Evolutionary conservation across 1,140 invertebrate species (phyloP).

Genomic region (Oscheius sp.): DNA sequence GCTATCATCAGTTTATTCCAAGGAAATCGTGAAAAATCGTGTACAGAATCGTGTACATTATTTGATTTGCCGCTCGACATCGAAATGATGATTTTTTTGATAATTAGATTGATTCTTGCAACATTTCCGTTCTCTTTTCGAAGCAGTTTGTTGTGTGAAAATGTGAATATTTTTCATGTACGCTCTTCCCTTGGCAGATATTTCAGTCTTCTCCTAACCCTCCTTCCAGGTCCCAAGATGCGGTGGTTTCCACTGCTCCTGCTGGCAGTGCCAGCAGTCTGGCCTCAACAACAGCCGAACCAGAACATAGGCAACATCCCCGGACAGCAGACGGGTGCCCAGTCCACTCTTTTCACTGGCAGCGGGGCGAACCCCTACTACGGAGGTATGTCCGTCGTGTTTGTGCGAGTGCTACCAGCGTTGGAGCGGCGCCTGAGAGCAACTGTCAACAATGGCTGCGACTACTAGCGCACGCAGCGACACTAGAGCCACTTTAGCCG

Average conservation of each 20-base stretch:
- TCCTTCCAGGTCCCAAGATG: not conserved
- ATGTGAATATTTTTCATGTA: not conserved
- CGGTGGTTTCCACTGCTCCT: not conserved
- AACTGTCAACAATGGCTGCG: constrained; percentile 1
- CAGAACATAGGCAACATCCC: constrained; percentile 8
- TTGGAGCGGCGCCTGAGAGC: constrained; percentile 7
- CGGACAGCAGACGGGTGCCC: constrained; percentile 14
- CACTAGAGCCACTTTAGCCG: constrained; percentile 1
- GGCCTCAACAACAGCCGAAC: not conserved
- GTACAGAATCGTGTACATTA: too few species aligned
- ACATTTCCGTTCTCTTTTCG: not conserved
- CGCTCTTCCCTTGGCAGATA: not conserved
- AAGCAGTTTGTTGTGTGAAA: not conserved
- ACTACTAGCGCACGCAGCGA: not conserved
- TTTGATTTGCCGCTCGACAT: too few species aligned
- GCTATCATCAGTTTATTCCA: too few species aligned
- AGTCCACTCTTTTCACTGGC: constrained; percentile 46
- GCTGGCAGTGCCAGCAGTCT: not conserved
- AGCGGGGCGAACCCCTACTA: constrained; percentile 51
- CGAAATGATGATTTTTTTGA: too few species aligned
- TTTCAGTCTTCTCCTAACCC: not conserved
- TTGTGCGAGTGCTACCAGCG: constrained; percentile 8
- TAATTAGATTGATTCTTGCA: too few species aligned
- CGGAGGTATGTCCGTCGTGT: constrained; percentile 20
- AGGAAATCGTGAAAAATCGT: too few species aligned